Evolutionary conservation across 2,113 vertebrate genomes (phyloP), one percentile per base, ranked within the genome.

Genomic region (Pseudorhombus dupliciocellatus): DNA sequence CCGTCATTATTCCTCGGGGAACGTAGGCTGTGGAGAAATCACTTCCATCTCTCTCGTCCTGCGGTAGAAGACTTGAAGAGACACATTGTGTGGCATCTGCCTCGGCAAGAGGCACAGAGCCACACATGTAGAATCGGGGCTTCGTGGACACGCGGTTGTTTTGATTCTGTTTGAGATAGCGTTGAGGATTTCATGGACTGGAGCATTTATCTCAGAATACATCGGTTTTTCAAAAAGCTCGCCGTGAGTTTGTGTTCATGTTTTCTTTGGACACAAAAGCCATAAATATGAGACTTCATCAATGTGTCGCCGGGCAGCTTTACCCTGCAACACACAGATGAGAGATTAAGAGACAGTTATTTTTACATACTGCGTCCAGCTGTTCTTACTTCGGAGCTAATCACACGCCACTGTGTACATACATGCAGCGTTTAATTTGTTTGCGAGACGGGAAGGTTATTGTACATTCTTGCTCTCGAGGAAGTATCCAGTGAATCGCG

Each of bases 201-300:
- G 26, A 73, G 30, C 64, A 31, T 84, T 71, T 58, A 82, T 89
- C 53, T 52, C 71, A 79, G 66, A 87, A 75, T 57, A 26, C 48
- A 31, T n/a, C 54, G 61, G 50, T 48, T 72, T 69, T 73, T 48
- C 28, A 69, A 25, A 66, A 40, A 71, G 73, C 72, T 84, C 72
- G 70, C 66, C 37, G 48, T 66, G 62, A 73, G 42, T 71, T 76
- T 52, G 56, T 60, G 72, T 71, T 73, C 54, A 56, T 75, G 60
- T 84, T 81, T 83, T 87, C 50, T 76, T 84, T 76, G 77, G 76
- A 82, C 69, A 53, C 79, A 72, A 74, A 80, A 68, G 66, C 52
- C 78, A 66, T 37, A 76, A 79, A 83, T 66, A 66, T 76, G 81
- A 80, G 67, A 79, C 73, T 77, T 70, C 55, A 72, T 73, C 22